A percentile compares a stretch with the other conserved stretches of the same genome.
These are phyloP conservation scores for Hedya salicella DNA, from an alignment of 2,888 invertebrate genomes.

Conservation along the genomic window DNA sequence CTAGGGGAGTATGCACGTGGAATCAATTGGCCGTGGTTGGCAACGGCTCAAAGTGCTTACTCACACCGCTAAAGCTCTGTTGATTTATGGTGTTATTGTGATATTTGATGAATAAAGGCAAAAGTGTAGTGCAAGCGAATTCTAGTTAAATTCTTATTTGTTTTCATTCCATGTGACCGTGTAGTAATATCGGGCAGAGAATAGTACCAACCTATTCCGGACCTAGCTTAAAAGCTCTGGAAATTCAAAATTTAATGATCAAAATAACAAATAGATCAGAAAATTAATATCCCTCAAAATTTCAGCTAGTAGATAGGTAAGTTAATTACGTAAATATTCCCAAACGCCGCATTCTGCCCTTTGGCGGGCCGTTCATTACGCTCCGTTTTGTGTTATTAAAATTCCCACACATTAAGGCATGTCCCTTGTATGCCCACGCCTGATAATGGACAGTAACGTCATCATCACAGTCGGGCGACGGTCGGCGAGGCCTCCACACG, in stretches of 20 bases:
- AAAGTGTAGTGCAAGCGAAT: background rate
- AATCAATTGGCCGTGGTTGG: background rate
- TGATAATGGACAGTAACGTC: conserved; percentile 53
- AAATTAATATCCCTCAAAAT: background rate
- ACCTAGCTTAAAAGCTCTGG: background rate
- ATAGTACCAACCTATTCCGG: no score
- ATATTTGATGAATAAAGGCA: background rate
- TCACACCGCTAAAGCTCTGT: background rate
- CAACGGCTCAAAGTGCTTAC: background rate
- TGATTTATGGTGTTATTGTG: background rate
- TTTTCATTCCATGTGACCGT: no score
- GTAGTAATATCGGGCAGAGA: no score
- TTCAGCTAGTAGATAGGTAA: no score
- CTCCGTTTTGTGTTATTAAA: conserved; percentile 39
- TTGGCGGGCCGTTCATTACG: conserved; percentile 28
- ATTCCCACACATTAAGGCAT: conserved; percentile 50
- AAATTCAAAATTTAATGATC: background rate
- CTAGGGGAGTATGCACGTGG: background rate
- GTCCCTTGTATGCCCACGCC: conserved; percentile 62
- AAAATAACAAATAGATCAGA: background rate
- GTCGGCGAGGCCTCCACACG: conserved; percentile 49
- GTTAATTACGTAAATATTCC: conserved; percentile 11
- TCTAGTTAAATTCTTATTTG: no score
- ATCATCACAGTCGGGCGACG: conserved; percentile 63
- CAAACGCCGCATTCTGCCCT: conserved; percentile 1